Percentiles rank a stretch among this genome's conserved stretches.
phyloP scores from a whole-genome alignment of 1,140 invertebrate genomes.

The Orius insidiosus region DNA sequence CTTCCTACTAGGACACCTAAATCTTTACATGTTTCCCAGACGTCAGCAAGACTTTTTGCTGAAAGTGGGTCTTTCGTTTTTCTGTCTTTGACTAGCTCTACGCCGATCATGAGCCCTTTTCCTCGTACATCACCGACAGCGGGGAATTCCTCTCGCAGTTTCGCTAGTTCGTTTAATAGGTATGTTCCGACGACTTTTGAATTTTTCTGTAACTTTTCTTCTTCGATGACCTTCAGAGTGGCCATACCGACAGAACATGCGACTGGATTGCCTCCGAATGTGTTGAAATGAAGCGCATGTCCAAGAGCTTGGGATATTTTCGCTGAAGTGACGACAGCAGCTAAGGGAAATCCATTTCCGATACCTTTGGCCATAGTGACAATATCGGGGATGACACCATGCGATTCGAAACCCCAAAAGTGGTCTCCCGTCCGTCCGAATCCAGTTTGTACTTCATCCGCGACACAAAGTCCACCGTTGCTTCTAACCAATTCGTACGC shows the following conservation, averaged over 20 bases:
- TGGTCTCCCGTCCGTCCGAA: constrained; percentile 85
- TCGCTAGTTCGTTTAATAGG: constrained; percentile 53
- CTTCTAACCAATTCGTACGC: constrained; percentile 61
- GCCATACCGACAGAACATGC: constrained; percentile 71
- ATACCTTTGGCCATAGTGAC: constrained; percentile 77
- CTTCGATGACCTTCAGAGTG: constrained; percentile 85
- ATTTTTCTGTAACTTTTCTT: constrained; percentile 71
- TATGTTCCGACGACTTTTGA: constrained; percentile 50
- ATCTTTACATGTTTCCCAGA: constrained; percentile 73
- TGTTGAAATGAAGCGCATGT: constrained; percentile 80
- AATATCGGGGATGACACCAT: constrained; percentile 81
- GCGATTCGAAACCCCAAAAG: constrained; percentile 88
- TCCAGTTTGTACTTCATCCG: constrained; percentile 91
- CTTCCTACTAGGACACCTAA: constrained; percentile 70
- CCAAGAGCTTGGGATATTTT: constrained; percentile 62
- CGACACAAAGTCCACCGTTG: constrained; percentile 72
- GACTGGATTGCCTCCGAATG: constrained; percentile 88
- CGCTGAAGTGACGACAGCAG: constrained; percentile 77
- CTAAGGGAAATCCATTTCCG: constrained; percentile 87
- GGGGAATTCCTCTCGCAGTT: constrained; percentile 50
- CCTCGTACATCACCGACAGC: constrained; percentile 86
- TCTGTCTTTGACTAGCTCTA: constrained; percentile 64
- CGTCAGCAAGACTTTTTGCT: constrained; percentile 38
- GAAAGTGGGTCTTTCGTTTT: constrained; percentile 46
- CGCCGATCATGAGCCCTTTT: constrained; percentile 75